Evolutionary conservation across 2,113 vertebrate species (phyloP).

Genomic region (Podarcis muralis): DNA sequence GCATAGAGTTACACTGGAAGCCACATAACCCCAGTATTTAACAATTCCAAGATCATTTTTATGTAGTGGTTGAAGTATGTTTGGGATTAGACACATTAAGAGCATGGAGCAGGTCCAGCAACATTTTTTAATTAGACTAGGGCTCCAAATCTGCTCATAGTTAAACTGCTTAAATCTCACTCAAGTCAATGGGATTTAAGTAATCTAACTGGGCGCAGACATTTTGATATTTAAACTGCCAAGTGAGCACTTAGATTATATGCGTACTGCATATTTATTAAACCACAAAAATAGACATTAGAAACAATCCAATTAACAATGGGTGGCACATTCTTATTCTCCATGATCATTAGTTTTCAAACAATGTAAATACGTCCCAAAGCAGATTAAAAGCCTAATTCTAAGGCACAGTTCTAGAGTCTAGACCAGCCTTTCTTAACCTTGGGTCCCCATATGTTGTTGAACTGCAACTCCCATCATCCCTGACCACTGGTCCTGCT

Average conservation of each 20-base stretch:
- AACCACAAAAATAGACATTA: not conserved
- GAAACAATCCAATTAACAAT: not conserved
- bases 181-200: not conserved
- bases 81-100: not conserved
- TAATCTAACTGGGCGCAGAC: not conserved
- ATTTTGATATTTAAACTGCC: not conserved
- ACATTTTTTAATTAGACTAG: not conserved
- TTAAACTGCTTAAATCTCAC: conserved; percentile 6
- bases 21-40: not conserved
- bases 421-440: no score
- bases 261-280: not conserved
- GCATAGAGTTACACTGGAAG: not conserved
- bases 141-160: not conserved
- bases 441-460: no score
- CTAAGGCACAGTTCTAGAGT: not conserved
- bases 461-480: no score
- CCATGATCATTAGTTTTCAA: not conserved
- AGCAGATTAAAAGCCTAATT: not conserved
- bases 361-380: not conserved
- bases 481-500: no score
- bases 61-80: conserved; percentile 1
- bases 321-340: not conserved
- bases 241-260: not conserved
- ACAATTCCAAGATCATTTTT: not conserved
- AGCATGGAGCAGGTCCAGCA: not conserved